These are phyloP conservation scores for Doryteuthis pealeii DNA, from an alignment of 1,140 invertebrate genomes.

Conservation along the genomic window DNA sequence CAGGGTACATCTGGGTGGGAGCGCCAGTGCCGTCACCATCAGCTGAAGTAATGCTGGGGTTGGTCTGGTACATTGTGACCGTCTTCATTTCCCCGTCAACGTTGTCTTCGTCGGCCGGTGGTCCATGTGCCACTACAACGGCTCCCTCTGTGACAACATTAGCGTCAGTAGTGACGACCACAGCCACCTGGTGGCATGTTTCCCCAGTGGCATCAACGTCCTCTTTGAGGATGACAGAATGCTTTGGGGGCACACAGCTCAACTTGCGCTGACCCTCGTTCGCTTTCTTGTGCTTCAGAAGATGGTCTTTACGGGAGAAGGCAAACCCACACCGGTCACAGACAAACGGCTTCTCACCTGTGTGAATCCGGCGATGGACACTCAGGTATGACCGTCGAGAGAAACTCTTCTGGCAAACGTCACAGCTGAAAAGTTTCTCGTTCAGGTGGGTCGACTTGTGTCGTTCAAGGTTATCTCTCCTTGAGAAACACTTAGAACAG, in stretches of 20 bases:
- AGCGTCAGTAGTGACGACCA: not conserved
- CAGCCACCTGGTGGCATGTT: not conserved
- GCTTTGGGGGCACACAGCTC: not conserved
- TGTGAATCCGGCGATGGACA: conserved; percentile 72
- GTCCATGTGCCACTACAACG: not conserved
- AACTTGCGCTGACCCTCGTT: not conserved
- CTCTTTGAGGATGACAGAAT: not conserved
- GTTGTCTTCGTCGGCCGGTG: not conserved
- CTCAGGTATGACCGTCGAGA: conserved; percentile 70
- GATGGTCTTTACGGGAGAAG: conserved; percentile 15
- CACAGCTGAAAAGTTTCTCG: conserved; percentile 79
- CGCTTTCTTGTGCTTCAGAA: conserved; percentile 14
- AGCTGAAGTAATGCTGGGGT: not conserved
- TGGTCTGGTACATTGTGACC: not conserved
- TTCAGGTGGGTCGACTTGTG: conserved; percentile 96
- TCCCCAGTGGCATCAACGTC: not conserved
- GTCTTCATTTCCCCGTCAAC: not conserved
- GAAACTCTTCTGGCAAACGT: conserved; percentile 68
- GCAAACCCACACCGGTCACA: conserved; percentile 67
- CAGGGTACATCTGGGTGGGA: not conserved
- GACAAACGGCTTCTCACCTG: conserved; percentile 20
- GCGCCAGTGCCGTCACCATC: not conserved
- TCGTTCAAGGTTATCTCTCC: conserved; percentile 27
- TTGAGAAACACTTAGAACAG: conserved; percentile 27
- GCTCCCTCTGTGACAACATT: not conserved